Conservation (phyloP, 1,140 invertebrate genomes). For the Drosophila repletoides region DNA sequence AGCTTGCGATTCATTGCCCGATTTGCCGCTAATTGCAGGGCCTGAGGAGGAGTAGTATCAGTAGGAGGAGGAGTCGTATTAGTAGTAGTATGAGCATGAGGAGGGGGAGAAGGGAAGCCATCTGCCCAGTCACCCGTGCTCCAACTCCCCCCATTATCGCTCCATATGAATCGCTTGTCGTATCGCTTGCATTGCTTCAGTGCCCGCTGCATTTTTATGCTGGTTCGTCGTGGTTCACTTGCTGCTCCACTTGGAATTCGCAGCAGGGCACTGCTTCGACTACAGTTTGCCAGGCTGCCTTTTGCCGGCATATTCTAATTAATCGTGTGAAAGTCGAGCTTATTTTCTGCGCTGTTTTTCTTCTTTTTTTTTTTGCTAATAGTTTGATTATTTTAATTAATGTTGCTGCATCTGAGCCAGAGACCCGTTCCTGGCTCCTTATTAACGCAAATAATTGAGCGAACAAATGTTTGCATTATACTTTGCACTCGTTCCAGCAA, state of each 20-base stretch:
- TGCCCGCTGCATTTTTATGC: slow-evolving; percentile 12
- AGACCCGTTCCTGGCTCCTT: not conserved
- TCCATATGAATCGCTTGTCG: not conserved
- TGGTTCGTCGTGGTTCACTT: slow-evolving; percentile 31
- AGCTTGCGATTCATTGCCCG: slow-evolving; percentile 13
- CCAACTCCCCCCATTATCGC: not conserved
- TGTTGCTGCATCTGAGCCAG: not conserved
- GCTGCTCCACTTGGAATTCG: slow-evolving; percentile 37
- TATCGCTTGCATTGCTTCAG: slow-evolving; percentile 26
- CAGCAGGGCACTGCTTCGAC: not conserved
- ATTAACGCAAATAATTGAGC: slow-evolving; percentile 47
- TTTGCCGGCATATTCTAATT: slow-evolving; percentile 38
- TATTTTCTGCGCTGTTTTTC: slow-evolving; percentile 14
- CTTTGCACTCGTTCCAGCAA: slow-evolving; percentile 6
- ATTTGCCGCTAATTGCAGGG: slow-evolving; percentile 31
- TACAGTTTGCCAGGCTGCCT: not conserved
- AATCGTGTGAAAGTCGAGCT: slow-evolving; percentile 61
- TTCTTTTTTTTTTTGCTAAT: not conserved
- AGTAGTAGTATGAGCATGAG: not conserved
- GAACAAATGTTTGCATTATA: slow-evolving; percentile 11
- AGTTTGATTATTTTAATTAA: slow-evolving; percentile 60
- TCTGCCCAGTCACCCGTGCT: slow-evolving; percentile 11
- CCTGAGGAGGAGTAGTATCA: not conserved
- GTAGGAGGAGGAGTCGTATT: not conserved
- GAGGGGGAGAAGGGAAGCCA: not conserved